Evolutionary conservation across 2,113 vertebrate genomes (phyloP).

Genomic region (Caranx ignobilis): DNA sequence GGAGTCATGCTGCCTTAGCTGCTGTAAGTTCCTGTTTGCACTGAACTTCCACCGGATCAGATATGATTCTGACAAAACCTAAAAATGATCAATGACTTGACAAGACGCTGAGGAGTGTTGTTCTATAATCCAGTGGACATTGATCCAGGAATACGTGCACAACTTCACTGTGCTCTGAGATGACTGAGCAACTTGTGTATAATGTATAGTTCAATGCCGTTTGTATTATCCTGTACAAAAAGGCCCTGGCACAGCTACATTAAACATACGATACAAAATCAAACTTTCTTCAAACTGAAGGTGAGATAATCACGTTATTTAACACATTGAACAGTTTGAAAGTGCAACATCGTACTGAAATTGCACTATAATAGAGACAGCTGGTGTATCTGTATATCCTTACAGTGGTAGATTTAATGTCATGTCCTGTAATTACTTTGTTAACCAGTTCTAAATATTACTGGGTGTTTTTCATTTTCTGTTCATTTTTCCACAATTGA

Average conservation of each 20-base stretch:
- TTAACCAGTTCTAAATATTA: neutral
- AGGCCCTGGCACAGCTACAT: too few relatives aligned
- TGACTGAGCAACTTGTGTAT: neutral
- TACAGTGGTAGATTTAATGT: neutral
- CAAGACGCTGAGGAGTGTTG: neutral
- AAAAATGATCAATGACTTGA: too few relatives aligned
- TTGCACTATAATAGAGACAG: neutral
- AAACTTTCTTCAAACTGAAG: neutral
- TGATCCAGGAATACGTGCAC: too few relatives aligned
- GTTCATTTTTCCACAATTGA: neutral
- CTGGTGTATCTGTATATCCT: neutral
- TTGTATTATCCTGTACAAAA: too few relatives aligned
- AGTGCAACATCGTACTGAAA: neutral
- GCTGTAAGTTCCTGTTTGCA: neutral
- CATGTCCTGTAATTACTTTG: neutral
- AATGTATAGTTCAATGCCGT: too few relatives aligned
- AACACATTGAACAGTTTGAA: neutral
- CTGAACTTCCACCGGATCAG: neutral
- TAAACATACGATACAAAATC: neutral
- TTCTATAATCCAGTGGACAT: neutral
- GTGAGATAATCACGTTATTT: neutral
- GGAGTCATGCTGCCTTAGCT: neutral
- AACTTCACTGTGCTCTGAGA: neutral
- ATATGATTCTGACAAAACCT: neutral
- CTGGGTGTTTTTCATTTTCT: neutral